Conservation (phyloP, 2,888 invertebrate genomes). For the Petrophora chlorosata region DNA sequence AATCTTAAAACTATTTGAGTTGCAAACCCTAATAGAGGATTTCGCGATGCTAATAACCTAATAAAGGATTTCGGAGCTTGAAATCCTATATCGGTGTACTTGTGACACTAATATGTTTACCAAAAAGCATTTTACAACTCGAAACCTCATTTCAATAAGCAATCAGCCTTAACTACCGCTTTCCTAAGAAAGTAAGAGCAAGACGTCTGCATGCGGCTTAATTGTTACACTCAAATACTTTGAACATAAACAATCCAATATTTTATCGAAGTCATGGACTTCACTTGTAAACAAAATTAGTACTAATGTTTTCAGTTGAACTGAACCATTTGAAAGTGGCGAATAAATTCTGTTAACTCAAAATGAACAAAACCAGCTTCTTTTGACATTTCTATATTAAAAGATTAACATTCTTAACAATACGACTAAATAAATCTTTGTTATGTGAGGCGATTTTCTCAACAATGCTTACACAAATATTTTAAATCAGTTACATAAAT, state of each 20-base stretch:
- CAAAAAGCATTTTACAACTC: too few species aligned
- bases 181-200: slow-evolving; percentile 60
- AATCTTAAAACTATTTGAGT: background rate
- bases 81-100: too few species aligned
- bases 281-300: slow-evolving; percentile 4
- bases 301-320: slow-evolving; percentile 1
- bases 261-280: background rate
- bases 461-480: slow-evolving; percentile 5
- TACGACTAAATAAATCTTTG: slow-evolving; percentile 34
- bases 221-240: slow-evolving; percentile 26
- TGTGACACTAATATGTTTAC: too few species aligned
- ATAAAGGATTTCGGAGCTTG: too few species aligned
- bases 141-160: background rate
- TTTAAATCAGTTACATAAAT: background rate
- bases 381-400: slow-evolving; percentile 29
- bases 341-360: slow-evolving; percentile 4
- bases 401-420: slow-evolving; percentile 30
- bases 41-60: too few species aligned
- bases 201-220: slow-evolving; percentile 36
- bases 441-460: slow-evolving; percentile 19
- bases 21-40: background rate
- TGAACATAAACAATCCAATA: slow-evolving; percentile 10
- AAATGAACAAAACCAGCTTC: slow-evolving; percentile 31
- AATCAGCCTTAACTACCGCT: slow-evolving; percentile 51
- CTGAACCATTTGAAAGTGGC: slow-evolving; percentile 5